Evolutionary conservation across 2,888 invertebrate species (phyloP).

Genomic region (Apamea crenata): DNA sequence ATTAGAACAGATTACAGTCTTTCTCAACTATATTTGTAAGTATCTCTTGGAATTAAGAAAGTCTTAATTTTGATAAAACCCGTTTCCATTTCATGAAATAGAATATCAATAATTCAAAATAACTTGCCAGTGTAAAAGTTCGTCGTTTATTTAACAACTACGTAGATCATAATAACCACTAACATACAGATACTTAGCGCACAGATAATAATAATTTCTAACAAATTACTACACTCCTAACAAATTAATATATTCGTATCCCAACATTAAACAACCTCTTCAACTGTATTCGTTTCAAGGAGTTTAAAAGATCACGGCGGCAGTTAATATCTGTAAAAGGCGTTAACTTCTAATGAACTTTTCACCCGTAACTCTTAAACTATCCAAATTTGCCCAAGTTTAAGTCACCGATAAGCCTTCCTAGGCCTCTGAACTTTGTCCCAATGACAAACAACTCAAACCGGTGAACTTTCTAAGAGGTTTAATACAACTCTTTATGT

Average conservation of each 20-base stretch:
- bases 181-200: not conserved
- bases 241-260: constrained; percentile 7
- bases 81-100: not conserved
- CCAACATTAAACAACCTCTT: constrained; percentile 18
- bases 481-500: constrained; percentile 65
- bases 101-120: not conserved
- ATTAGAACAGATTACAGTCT: constrained; percentile 11
- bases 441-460: constrained; percentile 67
- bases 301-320: constrained; percentile 40
- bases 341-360: constrained; percentile 62
- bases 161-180: not conserved
- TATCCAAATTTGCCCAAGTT: constrained; percentile 66
- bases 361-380: constrained; percentile 65
- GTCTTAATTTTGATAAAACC: not conserved
- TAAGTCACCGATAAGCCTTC: constrained; percentile 63
- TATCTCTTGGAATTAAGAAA: constrained; percentile 5
- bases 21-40: not conserved
- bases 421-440: constrained; percentile 58
- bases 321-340: constrained; percentile 54
- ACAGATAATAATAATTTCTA: constrained; percentile 20
- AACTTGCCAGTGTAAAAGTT: not conserved
- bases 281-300: constrained; percentile 29
- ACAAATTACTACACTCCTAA: constrained; percentile 8
- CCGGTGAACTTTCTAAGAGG: constrained; percentile 62
- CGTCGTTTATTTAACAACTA: constrained; percentile 1